A percentile compares a stretch with the other conserved stretches of the same genome.
Evolutionary conservation across 2,113 vertebrate species (phyloP).

Genomic region (Chascanopsetta lugubris): DNA sequence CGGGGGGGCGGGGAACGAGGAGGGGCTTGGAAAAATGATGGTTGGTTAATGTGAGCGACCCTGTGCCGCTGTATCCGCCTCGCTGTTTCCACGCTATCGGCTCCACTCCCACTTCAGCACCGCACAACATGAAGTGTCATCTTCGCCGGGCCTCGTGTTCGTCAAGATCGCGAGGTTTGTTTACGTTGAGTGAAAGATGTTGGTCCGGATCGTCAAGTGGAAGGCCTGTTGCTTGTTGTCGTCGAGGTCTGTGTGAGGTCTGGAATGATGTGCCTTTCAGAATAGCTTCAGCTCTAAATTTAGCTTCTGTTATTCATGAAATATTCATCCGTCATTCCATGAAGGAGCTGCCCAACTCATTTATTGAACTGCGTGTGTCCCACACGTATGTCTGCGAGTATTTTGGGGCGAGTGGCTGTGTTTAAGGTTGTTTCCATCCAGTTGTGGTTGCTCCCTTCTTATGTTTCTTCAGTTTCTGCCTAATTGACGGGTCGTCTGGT

Average conservation of each 20-base stretch:
- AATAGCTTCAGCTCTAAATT: slow-evolving; percentile 61
- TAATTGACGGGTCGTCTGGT: slow-evolving; percentile 29
- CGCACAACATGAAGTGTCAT: background rate
- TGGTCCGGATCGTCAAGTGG: background rate
- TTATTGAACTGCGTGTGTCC: slow-evolving; percentile 40
- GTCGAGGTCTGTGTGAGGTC: slow-evolving; percentile 6
- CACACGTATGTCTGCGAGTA: background rate
- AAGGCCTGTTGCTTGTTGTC: slow-evolving; percentile 6
- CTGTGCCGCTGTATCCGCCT: slow-evolving; percentile 14
- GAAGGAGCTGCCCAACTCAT: slow-evolving; percentile 39
- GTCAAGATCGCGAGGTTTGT: background rate
- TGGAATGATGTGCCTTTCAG: slow-evolving; percentile 32
- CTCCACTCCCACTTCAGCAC: background rate
- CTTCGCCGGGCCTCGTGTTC: too few relatives aligned
- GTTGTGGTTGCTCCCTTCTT: slow-evolving; percentile 22
- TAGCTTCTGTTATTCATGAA: slow-evolving; percentile 70
- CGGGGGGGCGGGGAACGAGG: slow-evolving; percentile 46
- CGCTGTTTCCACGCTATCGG: background rate
- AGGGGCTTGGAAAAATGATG: slow-evolving; percentile 30
- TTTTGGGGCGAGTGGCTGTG: slow-evolving; percentile 7
- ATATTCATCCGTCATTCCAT: slow-evolving; percentile 67
- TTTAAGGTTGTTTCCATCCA: slow-evolving; percentile 30
- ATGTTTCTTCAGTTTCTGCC: background rate
- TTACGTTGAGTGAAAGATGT: background rate
- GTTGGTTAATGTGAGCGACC: slow-evolving; percentile 23